Base-by-base conservation (phyloP, 2,797 vertebrate genomes). In the Dipus sagitta region DNA sequence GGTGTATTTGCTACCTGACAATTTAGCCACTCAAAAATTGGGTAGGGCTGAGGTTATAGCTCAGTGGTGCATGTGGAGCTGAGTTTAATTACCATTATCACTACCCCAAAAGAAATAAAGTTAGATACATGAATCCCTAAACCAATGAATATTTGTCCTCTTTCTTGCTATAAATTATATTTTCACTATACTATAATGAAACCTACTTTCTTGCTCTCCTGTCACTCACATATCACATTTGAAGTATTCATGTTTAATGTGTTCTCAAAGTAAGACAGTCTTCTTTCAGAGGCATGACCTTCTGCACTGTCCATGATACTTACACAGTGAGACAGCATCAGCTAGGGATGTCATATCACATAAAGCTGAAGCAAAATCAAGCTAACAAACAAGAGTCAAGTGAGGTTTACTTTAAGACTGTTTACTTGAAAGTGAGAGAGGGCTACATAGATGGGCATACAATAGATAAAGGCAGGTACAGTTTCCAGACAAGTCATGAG, bases 151-250 rank as follows among this genome's bases (percentile, higher is more conserved):
- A 82, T 42, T 62, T 86, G 32, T 75, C 21, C 12, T 92, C 26
- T 47, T 86, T 82, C 58, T 80, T 13, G 34, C 26, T 76, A 87
- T 80, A 84, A 87, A 47, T 72, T 84, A 8, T 32, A 47, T n/a
- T 79, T 86, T 80, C 34, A 72, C 1, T 24, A 26, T 24, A 26
- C 34, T 21, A 67, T 54, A 83, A 75, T 62, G 42, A 83, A n/a
- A 75, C 18, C 14, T 90, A 78, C 28, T 83, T 82, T 82, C 28
- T 76, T 84, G 78, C 26, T 75, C 74, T 92, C 28, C 26, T 86
- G 54, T 5, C 8, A 54, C 14, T 83, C 12, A 60, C 32, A n/a
- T 14, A n/a, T 71, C 89, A 5, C 13, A 42, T 14, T 9, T 60
- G 20, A 86, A 86, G 70, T 83, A 11, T 89, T 82, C 81, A 42